Evolutionary conservation across 1,140 invertebrate genomes (phyloP).

Genomic region (Lepidurus arcticus): DNA sequence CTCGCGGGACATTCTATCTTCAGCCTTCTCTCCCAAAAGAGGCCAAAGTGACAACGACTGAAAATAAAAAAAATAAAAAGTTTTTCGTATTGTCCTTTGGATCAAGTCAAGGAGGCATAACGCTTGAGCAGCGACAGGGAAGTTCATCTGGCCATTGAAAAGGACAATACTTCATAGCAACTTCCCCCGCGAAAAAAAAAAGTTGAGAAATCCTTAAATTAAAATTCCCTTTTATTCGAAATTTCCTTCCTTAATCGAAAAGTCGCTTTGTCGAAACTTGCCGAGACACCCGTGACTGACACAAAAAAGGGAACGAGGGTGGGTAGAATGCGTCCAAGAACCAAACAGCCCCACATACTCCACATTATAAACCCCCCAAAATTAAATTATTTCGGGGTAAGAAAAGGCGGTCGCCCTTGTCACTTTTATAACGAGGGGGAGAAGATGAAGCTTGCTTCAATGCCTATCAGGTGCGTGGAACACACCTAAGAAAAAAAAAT

Average conservation of each 20-base stretch:
- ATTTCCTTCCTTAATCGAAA: not conserved
- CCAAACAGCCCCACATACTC: too few relatives aligned
- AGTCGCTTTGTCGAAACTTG: constrained; percentile 6
- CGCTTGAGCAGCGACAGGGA: constrained; percentile 13
- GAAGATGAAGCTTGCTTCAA: not conserved
- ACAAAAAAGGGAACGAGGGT: too few relatives aligned
- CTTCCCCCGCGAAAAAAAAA: not conserved
- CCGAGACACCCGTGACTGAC: not conserved
- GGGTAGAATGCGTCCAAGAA: too few relatives aligned
- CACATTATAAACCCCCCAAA: not conserved
- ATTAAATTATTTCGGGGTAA: constrained; percentile 1
- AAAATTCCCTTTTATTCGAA: too few relatives aligned
- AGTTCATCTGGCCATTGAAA: constrained; percentile 11
- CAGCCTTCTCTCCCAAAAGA: not conserved
- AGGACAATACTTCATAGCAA: not conserved
- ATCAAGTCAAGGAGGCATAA: constrained; percentile 3
- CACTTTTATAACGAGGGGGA: constrained; percentile 15
- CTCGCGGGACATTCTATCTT: not conserved
- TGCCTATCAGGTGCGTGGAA: too few relatives aligned
- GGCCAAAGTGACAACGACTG: not conserved
- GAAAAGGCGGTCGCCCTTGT: not conserved
- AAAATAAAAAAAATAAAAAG: too few relatives aligned
- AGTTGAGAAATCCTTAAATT: not conserved
- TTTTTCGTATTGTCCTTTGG: too few relatives aligned
- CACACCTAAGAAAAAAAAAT: too few relatives aligned